Conservation (phyloP, 2,113 vertebrate genomes). For the Neogale vison region DNA sequence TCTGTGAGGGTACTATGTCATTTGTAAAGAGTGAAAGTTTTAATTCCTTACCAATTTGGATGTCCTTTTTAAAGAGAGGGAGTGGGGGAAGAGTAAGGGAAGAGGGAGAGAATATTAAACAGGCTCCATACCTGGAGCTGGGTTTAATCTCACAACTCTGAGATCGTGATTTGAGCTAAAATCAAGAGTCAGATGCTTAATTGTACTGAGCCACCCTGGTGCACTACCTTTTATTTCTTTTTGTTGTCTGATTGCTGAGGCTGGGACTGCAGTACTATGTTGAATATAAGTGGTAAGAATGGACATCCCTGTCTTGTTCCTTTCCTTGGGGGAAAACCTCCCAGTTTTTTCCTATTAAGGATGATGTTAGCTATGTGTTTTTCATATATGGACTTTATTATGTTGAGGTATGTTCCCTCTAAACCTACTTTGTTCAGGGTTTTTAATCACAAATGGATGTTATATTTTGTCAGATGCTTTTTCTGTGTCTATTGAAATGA, state of each 20-base stretch:
- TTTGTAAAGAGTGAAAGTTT: neutral
- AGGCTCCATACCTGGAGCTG: neutral
- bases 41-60: neutral
- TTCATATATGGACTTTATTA: neutral
- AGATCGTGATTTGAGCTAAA: neutral
- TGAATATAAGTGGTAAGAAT: neutral
- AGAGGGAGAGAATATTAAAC: neutral
- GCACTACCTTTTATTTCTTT: neutral
- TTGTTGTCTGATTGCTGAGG: neutral
- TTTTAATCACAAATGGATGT: neutral
- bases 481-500: neutral
- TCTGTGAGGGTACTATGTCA: neutral
- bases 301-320: neutral
- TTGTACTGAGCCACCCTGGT: neutral
- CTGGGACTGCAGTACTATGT: neutral
- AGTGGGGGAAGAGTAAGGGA: neutral
- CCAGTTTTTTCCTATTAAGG: neutral
- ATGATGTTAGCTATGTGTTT: neutral
- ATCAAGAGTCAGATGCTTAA: neutral
- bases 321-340: neutral
- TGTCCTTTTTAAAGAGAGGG: neutral
- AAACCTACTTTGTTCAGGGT: neutral
- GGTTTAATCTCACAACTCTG: neutral
- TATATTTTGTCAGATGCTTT: neutral
- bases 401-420: neutral